These are phyloP conservation scores for Chunga burmeisteri DNA, from an alignment of 2,113 vertebrate genomes.

Conservation along the genomic window DNA sequence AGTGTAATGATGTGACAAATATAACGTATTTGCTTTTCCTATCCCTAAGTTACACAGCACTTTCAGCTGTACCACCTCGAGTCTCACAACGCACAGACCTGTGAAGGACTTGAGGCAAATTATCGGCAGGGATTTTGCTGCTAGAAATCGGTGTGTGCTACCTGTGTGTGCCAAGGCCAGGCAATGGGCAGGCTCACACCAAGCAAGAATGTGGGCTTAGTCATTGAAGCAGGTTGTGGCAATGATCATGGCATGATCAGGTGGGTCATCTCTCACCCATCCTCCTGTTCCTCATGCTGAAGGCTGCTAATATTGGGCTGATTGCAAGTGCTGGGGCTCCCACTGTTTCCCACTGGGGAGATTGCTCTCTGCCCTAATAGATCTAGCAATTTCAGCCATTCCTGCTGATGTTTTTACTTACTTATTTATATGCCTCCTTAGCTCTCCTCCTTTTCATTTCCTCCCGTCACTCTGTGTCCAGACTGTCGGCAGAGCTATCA, in stretches of 20 bases:
- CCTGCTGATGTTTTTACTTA: constrained; percentile 6
- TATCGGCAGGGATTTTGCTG: not conserved
- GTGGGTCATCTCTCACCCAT: not conserved
- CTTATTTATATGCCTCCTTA: not conserved
- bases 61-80: not conserved
- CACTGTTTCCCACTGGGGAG: not conserved
- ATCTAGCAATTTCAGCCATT: not conserved
- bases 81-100: not conserved
- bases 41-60: not conserved
- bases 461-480: not conserved
- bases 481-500: not conserved
- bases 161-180: not conserved
- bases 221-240: not conserved
- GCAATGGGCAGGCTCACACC: not conserved
- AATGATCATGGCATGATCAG: not conserved
- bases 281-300: not conserved
- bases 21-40: not conserved
- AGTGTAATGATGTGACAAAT: not conserved
- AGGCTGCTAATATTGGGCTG: not conserved
- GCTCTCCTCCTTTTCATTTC: not conserved
- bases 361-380: not conserved
- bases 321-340: not conserved
- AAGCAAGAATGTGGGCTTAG: not conserved
- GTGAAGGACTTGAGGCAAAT: not conserved
- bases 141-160: not conserved